Conservation (phyloP, 2,888 invertebrate species). For the Amphimallon solstitiale region DNA sequence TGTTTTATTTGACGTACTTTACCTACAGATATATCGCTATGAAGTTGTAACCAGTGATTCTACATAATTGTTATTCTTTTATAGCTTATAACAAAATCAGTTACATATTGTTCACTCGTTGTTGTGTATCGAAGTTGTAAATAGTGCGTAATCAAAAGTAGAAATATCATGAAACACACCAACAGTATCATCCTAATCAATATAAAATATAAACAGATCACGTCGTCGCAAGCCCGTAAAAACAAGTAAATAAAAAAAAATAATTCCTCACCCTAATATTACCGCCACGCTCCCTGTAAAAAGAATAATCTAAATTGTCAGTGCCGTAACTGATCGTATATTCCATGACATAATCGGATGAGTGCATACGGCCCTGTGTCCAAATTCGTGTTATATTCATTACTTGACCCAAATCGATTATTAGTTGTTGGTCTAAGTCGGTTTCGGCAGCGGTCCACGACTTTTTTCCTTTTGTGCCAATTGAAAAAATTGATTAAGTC, state of each 20-base stretch:
- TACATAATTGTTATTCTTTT: no score
- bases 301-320: conserved; percentile 88
- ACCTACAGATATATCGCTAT: no score
- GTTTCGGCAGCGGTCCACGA: conserved; percentile 92
- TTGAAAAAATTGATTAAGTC: conserved; percentile 2
- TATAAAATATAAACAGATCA: background rate
- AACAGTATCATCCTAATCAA: no score
- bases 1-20: no score
- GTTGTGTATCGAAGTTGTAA: no score
- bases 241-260: conserved; percentile 5
- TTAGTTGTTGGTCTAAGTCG: conserved; percentile 92
- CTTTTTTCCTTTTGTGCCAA: conserved; percentile 73
- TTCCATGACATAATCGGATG: conserved; percentile 92
- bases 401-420: conserved; percentile 87
- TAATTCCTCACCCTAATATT: conserved; percentile 81
- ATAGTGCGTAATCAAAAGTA: no score
- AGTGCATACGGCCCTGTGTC: conserved; percentile 90
- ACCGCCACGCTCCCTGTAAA: conserved; percentile 90
- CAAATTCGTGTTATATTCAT: conserved; percentile 90
- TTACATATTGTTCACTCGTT: no score
- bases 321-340: conserved; percentile 93
- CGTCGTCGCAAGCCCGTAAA: background rate
- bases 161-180: background rate
- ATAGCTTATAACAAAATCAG: no score
- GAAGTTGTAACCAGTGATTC: no score